Conservation (phyloP, 2,113 vertebrate species). For the Hyperopisus bebe region DNA sequence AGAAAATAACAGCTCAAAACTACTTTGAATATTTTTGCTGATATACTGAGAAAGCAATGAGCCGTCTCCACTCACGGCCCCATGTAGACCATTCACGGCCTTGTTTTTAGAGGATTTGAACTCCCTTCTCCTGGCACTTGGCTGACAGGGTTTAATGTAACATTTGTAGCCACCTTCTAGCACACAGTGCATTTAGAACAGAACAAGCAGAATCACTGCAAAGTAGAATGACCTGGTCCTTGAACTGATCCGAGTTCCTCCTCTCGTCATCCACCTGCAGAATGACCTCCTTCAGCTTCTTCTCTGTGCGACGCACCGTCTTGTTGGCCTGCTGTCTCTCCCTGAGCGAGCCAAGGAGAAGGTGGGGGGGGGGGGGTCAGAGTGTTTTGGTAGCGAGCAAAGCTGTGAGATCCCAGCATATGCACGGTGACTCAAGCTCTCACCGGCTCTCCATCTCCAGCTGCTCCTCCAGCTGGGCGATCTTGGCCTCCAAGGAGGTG, state of each 20-base stretch:
- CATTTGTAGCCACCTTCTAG: not conserved
- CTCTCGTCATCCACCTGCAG: conserved; percentile 91
- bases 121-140: not conserved
- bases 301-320: conserved; percentile 75
- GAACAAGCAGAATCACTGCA: not conserved
- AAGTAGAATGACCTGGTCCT: conserved; percentile 71
- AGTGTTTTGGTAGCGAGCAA: not conserved
- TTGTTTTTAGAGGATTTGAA: not conserved
- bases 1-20: not conserved
- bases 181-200: not conserved
- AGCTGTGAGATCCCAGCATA: not conserved
- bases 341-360: conserved; percentile 48
- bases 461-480: conserved; percentile 83
- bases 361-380: not conserved
- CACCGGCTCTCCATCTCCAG: conserved; percentile 84
- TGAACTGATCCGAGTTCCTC: conserved; percentile 79
- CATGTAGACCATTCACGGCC: not conserved
- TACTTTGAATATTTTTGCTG: not conserved
- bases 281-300: conserved; percentile 86
- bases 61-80: not conserved
- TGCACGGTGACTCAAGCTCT: conserved; percentile 19
- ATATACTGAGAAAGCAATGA: not conserved
- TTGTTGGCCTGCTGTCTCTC: conserved; percentile 83
- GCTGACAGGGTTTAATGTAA: not conserved
- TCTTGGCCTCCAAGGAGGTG: conserved; percentile 78